Evolutionary conservation across 2,888 invertebrate genomes (phyloP).

Genomic region (Pimpla rufipes): DNA sequence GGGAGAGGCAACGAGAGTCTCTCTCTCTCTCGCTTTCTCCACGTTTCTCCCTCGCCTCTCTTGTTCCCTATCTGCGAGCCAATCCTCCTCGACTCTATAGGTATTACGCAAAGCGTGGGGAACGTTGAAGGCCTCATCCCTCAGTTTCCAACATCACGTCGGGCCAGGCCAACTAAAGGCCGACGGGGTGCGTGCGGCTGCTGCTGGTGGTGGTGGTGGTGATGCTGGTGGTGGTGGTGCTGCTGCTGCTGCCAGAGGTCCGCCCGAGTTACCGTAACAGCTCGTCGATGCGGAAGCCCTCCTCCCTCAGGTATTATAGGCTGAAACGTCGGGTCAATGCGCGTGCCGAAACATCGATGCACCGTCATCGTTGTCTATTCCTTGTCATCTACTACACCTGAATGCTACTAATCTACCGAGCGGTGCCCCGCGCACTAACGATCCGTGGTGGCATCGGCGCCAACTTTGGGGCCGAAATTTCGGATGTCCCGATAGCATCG

Average conservation of each 20-base stretch:
- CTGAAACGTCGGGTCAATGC: slow-evolving; percentile 26
- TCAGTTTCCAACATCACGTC: slow-evolving; percentile 49
- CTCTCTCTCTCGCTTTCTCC: slow-evolving; percentile 21
- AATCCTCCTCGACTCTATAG: slow-evolving; percentile 21
- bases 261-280: slow-evolving; percentile 37
- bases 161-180: slow-evolving; percentile 19
- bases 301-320: slow-evolving; percentile 45
- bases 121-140: slow-evolving; percentile 45
- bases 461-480: neutral
- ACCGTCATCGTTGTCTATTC: slow-evolving; percentile 13
- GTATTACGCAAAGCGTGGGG: slow-evolving; percentile 36
- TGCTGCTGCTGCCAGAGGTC: slow-evolving; percentile 11
- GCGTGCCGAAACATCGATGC: slow-evolving; percentile 27
- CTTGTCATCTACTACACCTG: slow-evolving; percentile 2
- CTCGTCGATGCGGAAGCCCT: slow-evolving; percentile 22
- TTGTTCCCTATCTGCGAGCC: slow-evolving; percentile 12
- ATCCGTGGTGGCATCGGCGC: neutral
- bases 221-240: neutral
- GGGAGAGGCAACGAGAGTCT: neutral
- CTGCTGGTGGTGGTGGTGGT: neutral
- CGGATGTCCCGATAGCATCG: too few species aligned
- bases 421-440: slow-evolving; percentile 8
- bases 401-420: slow-evolving; percentile 25
- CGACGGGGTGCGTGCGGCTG: slow-evolving; percentile 17
- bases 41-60: slow-evolving; percentile 3